These are phyloP conservation scores for Glandiceps talaboti DNA, from an alignment of 53 echinoderm and acorn worm genomes.

Conservation along the genomic window DNA sequence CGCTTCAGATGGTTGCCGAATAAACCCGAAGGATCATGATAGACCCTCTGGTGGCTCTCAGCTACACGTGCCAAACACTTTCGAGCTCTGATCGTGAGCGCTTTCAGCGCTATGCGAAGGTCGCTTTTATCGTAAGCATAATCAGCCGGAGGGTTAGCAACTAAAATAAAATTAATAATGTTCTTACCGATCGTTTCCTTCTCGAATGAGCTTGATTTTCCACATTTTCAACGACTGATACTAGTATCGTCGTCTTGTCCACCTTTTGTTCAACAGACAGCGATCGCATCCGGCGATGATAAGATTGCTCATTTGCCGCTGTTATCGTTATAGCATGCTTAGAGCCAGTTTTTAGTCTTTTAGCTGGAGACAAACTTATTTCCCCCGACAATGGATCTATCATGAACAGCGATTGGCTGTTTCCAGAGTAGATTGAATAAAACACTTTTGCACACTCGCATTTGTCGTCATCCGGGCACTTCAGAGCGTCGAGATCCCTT, in stretches of 20 bases:
- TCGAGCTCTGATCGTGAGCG: too few relatives aligned
- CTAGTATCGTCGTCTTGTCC: not conserved
- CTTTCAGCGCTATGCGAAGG: too few relatives aligned
- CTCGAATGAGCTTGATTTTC: conserved; percentile 35
- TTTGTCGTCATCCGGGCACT: conserved; percentile 19
- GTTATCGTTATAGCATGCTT: conserved; percentile 34
- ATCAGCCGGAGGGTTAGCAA: too few relatives aligned
- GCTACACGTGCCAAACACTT: too few relatives aligned
- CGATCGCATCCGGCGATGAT: conserved; percentile 13
- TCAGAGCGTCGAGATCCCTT: conserved; percentile 45
- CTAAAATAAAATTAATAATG: not conserved
- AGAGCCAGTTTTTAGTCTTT: conserved; percentile 3
- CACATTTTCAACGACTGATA: conserved; percentile 1
- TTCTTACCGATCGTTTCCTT: conserved; percentile 53
- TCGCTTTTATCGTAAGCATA: too few relatives aligned
- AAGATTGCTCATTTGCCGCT: conserved; percentile 53
- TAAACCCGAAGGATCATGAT: too few relatives aligned
- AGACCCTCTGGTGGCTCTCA: too few relatives aligned
- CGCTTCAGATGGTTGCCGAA: too few relatives aligned
- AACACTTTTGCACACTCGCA: conserved; percentile 72
- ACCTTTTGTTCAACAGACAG: not conserved
- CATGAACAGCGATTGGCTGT: conserved; percentile 46
- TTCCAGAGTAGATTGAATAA: conserved; percentile 75
- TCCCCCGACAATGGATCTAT: conserved; percentile 70
- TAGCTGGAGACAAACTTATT: conserved; percentile 29